Percentiles rank a stretch among this genome's conserved stretches.
Evolutionary conservation across 2,113 vertebrate species (phyloP).

Genomic region (Cynopterus brachyotis): DNA sequence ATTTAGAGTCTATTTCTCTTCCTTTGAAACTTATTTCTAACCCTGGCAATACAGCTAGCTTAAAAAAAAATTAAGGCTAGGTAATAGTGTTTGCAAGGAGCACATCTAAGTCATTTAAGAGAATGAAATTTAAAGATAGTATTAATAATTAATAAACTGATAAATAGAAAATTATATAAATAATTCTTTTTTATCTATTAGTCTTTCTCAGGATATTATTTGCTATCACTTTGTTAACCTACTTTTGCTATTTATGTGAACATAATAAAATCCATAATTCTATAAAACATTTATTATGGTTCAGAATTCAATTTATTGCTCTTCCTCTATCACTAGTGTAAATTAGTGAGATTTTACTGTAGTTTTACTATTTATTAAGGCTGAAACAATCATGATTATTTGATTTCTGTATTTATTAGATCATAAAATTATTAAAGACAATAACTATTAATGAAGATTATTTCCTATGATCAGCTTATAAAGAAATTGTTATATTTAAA

Average conservation of each 20-base stretch:
- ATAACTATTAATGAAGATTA: background rate
- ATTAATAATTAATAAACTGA: constrained; percentile 45
- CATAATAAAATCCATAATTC: background rate
- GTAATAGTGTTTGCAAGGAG: constrained; percentile 40
- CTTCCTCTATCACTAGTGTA: background rate
- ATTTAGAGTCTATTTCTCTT: constrained; percentile 42
- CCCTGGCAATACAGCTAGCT: background rate
- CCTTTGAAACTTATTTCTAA: constrained; percentile 31
- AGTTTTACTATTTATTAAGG: background rate
- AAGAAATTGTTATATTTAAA: background rate
- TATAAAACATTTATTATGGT: background rate
- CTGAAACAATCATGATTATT: background rate
- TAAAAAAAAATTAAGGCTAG: constrained; percentile 8
- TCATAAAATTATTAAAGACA: background rate
- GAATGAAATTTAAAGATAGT: constrained; percentile 27
- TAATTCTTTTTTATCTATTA: constrained; percentile 31
- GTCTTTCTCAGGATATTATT: constrained; percentile 10
- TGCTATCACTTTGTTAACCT: constrained; percentile 31
- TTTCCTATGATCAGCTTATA: background rate
- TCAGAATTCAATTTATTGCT: background rate
- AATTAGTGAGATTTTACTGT: background rate
- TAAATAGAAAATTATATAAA: constrained; percentile 12
- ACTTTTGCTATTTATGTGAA: background rate
- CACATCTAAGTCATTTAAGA: constrained; percentile 33
- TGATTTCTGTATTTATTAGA: background rate